phyloP scores from a whole-genome alignment of 2,113 vertebrate species.

The Pardalotus punctatus region DNA sequence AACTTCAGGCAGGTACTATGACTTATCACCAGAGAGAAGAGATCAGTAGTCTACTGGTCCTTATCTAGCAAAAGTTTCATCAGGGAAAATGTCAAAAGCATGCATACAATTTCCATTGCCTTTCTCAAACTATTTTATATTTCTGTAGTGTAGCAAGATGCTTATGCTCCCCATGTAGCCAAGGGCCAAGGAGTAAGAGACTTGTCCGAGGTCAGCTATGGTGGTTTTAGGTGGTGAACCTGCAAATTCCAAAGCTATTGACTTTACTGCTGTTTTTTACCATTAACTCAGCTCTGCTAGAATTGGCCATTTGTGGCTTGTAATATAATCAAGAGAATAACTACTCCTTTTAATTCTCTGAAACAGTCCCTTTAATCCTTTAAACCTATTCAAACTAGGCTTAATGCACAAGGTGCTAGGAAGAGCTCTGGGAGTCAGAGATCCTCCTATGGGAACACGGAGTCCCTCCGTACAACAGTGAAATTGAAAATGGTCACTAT shows the following conservation, averaged over 20 bases:
- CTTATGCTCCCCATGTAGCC: background rate
- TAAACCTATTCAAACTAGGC: background rate
- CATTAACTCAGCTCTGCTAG: background rate
- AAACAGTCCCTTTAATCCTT: background rate
- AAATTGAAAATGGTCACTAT: background rate
- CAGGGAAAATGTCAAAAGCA: background rate
- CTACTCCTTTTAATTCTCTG: background rate
- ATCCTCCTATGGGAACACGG: background rate
- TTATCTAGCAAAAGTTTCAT: background rate
- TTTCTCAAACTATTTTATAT: background rate
- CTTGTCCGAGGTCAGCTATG: background rate
- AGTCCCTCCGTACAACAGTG: background rate
- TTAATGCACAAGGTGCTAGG: background rate
- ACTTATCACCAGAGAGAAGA: background rate
- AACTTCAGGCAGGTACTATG: background rate
- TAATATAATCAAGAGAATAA: background rate
- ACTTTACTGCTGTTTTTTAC: background rate
- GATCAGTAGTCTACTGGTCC: background rate
- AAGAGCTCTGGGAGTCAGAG: background rate
- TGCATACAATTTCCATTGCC: background rate
- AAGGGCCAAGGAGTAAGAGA: background rate
- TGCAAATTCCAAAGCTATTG: background rate
- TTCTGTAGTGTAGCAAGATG: background rate
- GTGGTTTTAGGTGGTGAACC: background rate
- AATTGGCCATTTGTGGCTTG: background rate